Conservation (phyloP, 2,113 vertebrate genomes). For the Heliornis fulica region DNA sequence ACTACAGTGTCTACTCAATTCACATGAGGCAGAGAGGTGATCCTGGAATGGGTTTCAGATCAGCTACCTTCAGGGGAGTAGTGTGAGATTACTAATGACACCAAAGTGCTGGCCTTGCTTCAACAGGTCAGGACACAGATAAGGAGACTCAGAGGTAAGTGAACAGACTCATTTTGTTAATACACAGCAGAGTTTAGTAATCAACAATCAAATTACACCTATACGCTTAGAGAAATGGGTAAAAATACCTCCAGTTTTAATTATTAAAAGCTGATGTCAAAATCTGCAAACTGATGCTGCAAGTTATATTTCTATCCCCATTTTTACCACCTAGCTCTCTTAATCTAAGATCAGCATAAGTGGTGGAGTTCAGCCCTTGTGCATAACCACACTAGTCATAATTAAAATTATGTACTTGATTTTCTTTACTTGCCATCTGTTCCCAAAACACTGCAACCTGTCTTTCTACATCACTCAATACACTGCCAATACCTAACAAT, state of each 20-base stretch:
- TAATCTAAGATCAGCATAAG: not conserved
- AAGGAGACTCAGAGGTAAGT: constrained; percentile 44
- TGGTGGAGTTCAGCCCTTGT: not conserved
- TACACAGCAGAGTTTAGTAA: constrained; percentile 50
- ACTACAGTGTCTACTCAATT: not conserved
- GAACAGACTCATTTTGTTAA: constrained; percentile 60
- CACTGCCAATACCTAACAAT: not conserved
- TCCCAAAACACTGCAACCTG: not conserved
- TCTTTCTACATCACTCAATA: not conserved
- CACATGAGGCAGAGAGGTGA: not conserved
- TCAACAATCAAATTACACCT: constrained; percentile 32
- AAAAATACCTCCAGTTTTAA: constrained; percentile 67
- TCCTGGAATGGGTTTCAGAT: not conserved
- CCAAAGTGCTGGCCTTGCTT: constrained; percentile 73
- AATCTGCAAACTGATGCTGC: not conserved
- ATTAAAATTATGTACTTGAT: not conserved
- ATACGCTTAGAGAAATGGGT: constrained; percentile 53
- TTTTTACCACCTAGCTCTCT: not conserved
- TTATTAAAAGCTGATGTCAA: not conserved
- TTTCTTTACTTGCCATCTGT: not conserved
- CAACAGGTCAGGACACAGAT: constrained; percentile 49
- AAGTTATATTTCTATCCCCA: not conserved
- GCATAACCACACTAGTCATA: not conserved
- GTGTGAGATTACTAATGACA: constrained; percentile 2
- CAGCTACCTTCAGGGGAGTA: not conserved